Evolutionary conservation across 2,113 vertebrate species (phyloP).

Genomic region (Acanthochromis polyacanthus): DNA sequence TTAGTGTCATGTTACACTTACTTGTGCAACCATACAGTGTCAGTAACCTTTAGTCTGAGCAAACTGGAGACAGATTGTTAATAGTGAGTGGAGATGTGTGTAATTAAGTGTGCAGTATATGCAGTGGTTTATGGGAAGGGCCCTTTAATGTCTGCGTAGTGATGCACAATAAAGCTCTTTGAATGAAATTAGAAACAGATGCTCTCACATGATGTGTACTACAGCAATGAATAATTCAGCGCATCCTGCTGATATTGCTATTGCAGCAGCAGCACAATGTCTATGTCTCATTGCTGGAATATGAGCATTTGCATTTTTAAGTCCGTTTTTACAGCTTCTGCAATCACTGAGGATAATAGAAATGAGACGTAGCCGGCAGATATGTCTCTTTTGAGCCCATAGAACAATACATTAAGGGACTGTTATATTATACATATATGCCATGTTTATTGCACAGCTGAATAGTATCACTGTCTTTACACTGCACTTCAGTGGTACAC

Average conservation of each 20-base stretch:
- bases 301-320: conserved; percentile 49
- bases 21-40: conserved; percentile 2
- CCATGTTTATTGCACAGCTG: conserved; percentile 16
- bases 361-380: conserved; percentile 26
- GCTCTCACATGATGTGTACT: conserved; percentile 55
- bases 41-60: conserved; percentile 26
- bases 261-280: conserved; percentile 32
- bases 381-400: neutral
- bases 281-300: conserved; percentile 32
- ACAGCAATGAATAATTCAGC: conserved; percentile 60
- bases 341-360: conserved; percentile 36
- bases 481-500: conserved; percentile 3
- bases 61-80: conserved; percentile 24
- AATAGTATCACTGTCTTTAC: conserved; percentile 34
- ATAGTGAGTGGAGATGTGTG: conserved; percentile 36
- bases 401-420: neutral
- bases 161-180: conserved; percentile 69
- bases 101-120: conserved; percentile 41
- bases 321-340: conserved; percentile 35
- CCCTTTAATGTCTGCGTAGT: conserved; percentile 56
- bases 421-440: conserved; percentile 3
- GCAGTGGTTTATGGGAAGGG: conserved; percentile 44
- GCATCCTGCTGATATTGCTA: conserved; percentile 41
- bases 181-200: conserved; percentile 68
- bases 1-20: conserved; percentile 11